These are phyloP conservation scores for Pseudorhiza aurosa DNA, from an alignment of 30 jellyfish, hydroid and myxozoan genomes.

Conservation along the genomic window DNA sequence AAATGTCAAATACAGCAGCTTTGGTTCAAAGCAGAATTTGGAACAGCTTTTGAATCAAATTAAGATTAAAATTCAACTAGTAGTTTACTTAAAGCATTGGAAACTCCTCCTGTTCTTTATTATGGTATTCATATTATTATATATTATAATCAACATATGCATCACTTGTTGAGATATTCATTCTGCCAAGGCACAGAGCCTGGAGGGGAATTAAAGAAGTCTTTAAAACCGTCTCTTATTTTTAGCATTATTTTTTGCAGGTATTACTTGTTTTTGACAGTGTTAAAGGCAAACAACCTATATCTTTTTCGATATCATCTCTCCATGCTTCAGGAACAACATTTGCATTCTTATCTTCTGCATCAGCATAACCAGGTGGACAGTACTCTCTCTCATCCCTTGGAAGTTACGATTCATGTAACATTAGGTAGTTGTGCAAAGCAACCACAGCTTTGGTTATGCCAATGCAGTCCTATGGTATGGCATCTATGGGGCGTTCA, in stretches of 20 bases:
- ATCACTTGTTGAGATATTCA: conserved; percentile 32
- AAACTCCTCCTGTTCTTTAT: too few relatives aligned
- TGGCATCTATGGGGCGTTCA: conserved; percentile 71
- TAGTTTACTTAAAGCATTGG: too few relatives aligned
- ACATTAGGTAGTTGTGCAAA: conserved; percentile 54
- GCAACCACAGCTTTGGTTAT: conserved; percentile 75
- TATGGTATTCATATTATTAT: too few relatives aligned
- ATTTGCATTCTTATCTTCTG: conserved; percentile 30
- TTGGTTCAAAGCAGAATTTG: too few relatives aligned
- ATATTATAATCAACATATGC: too few relatives aligned
- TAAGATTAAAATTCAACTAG: too few relatives aligned
- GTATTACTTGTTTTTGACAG: conserved; percentile 23
- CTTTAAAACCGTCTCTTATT: conserved; percentile 30
- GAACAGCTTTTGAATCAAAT: too few relatives aligned
- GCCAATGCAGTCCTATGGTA: conserved; percentile 53
- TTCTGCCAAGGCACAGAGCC: conserved; percentile 51
- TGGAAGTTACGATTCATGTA: conserved; percentile 37
- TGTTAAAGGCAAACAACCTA: conserved; percentile 23
- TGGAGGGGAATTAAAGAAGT: conserved; percentile 39
- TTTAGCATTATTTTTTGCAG: conserved; percentile 37
- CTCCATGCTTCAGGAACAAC: conserved; percentile 62
- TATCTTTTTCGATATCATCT: conserved; percentile 28
- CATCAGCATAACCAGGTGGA: conserved; percentile 56
- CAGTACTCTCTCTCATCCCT: conserved; percentile 46
- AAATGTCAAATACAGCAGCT: too few relatives aligned